Percentiles rank a stretch among this genome's conserved stretches.
phyloP scores from a whole-genome alignment of 2,113 vertebrate species.

The Gnathonemus longibarbis region DNA sequence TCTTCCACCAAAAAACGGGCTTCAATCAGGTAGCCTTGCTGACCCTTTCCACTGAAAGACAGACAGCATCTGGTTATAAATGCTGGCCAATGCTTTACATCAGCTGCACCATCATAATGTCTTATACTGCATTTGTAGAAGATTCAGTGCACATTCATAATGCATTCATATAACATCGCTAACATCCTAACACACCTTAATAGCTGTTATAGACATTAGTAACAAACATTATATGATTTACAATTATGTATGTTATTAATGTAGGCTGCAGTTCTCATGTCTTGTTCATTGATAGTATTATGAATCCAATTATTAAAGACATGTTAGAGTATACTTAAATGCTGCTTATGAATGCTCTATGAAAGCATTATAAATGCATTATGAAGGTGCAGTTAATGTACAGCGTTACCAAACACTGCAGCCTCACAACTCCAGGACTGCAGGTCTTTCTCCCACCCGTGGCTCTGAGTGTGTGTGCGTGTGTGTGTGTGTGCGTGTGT shows the following conservation, averaged over 20 bases:
- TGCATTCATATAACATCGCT: background rate
- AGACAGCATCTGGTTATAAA: background rate
- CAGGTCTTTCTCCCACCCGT: background rate
- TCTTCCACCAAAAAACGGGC: slow-evolving; percentile 33
- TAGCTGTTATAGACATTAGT: background rate
- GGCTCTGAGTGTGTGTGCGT: background rate
- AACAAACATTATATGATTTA: background rate
- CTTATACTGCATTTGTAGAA: background rate
- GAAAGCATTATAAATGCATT: background rate
- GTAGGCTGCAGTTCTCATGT: background rate
- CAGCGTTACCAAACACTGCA: background rate
- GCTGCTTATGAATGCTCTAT: background rate
- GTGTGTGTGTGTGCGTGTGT: background rate
- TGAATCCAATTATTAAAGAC: background rate
- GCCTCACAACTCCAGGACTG: background rate
- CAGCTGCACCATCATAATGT: background rate
- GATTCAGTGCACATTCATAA: background rate
- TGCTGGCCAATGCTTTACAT: background rate
- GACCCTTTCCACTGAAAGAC: slow-evolving; percentile 19
- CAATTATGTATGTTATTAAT: background rate
- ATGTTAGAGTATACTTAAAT: background rate
- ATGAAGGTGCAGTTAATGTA: background rate
- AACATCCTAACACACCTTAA: background rate
- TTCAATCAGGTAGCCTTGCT: slow-evolving; percentile 42
- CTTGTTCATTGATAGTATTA: background rate